A percentile compares a stretch with the other conserved stretches of the same genome.
Conservation (phyloP, 2,113 vertebrate species). For the Drymodes brunneopygia region DNA sequence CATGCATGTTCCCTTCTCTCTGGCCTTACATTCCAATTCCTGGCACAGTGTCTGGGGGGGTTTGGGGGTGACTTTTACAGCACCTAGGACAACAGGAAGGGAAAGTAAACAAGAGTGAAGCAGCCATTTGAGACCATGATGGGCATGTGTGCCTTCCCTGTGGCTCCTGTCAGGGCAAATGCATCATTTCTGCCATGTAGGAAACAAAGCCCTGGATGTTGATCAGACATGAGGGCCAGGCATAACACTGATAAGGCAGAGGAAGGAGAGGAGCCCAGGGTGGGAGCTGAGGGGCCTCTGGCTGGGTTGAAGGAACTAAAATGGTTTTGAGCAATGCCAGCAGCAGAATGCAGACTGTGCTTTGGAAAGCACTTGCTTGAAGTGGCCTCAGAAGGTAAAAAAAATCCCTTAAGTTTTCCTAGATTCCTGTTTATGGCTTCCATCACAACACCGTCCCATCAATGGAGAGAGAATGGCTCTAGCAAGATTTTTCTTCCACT, state of each 20-base stretch:
- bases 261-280: background rate
- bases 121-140: background rate
- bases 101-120: background rate
- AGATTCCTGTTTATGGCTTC: background rate
- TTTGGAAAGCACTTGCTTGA: background rate
- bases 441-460: background rate
- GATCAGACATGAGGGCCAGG: background rate
- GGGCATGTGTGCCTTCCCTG: rapidly evolving
- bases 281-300: background rate
- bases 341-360: background rate
- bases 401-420: background rate
- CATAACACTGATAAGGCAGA: background rate
- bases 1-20: background rate
- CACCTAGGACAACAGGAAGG: background rate
- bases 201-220: background rate
- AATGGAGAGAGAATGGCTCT: background rate
- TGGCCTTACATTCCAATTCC: background rate
- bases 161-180: rapidly evolving
- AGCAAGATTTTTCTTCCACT: background rate
- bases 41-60: background rate
- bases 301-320: background rate
- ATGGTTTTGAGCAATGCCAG: background rate
- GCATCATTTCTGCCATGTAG: background rate
- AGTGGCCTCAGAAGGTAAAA: background rate
- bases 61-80: background rate